Evolutionary conservation across 2,113 vertebrate species (phyloP), one percentile per base, ranked within the genome.

Genomic region (Rattus rattus): DNA sequence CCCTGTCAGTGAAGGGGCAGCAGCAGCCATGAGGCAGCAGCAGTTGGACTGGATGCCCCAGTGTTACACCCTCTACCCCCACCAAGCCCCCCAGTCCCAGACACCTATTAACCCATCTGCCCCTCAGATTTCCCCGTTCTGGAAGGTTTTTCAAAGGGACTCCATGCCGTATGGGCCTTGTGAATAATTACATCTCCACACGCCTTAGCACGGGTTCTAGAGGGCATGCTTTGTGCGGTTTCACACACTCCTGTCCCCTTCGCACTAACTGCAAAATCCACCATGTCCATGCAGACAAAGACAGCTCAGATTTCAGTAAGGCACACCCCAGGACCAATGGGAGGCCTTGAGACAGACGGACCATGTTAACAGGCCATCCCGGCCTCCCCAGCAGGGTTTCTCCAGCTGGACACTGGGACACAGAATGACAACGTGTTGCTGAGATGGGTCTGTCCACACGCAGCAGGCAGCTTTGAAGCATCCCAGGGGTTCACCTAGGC

Each of bases 391-490:
- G 39, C 2, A 30, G 30, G 7, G 43, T 3, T 77, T 86, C 83
- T 63, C 28, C 70, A 63, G 73, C 10, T 5, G 0, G 12, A 59
- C 87, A 2, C n/a, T 14, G 11, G 5, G 5, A 5, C 43, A 17
- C 0, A 49, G 2, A 47, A 43, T 7, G 7, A 28, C 9, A 81
- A 13, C 4, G 0, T 14, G 59, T 85, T 3, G 24, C 19, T 9
- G 1, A 2, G 14, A 9, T 9, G 39, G 39, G 8, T 13, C 26
- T 3, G 0, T 73, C 72, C 9, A 0, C 5, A 43, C 5, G 9
- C 6, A 1, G 3, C 14, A 8, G 54, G 49, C 1, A 7, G 10
- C 5, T 33, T 36, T 9, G 2, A 63, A 5, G 9, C 17, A 7
- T 33, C 70, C 73, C 22, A 5, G 75, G n/a, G 24, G 14, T 11